phyloP scores from a whole-genome alignment of 2,113 vertebrate species.

The Peromyscus californicus region DNA sequence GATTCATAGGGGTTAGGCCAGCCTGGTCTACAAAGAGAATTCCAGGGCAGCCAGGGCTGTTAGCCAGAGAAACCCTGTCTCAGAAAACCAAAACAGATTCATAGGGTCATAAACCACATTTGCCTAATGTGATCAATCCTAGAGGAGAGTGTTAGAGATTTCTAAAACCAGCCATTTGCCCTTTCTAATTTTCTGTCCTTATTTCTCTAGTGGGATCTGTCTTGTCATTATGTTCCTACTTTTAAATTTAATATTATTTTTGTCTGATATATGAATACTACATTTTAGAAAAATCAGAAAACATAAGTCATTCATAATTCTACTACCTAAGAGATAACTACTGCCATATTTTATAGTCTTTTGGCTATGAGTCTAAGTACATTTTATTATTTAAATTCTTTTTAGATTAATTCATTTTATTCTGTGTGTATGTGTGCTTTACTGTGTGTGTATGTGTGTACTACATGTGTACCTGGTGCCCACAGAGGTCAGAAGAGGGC shows the following conservation, averaged over 20 bases:
- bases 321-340: not conserved
- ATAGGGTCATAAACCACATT: not conserved
- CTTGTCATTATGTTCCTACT: not conserved
- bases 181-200: not conserved
- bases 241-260: conserved; percentile 36
- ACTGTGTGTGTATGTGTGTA: not conserved
- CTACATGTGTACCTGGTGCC: not conserved
- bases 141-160: not conserved
- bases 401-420: not conserved
- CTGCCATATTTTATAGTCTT: conserved; percentile 6
- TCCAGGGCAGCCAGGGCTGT: not conserved
- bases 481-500: not conserved
- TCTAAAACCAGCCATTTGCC: conserved; percentile 6
- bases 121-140: not conserved
- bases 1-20: not conserved
- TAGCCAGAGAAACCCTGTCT: not conserved
- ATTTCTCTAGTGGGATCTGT: not conserved
- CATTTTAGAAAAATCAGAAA: conserved; percentile 21
- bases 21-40: not conserved
- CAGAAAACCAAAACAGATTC: not conserved
- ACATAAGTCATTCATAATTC: not conserved
- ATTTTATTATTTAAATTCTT: not conserved
- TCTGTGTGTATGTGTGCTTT: not conserved
- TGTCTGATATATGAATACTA: conserved; percentile 13
- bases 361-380: conserved; percentile 1